phyloP scores from a whole-genome alignment of 2,113 vertebrate species.

The Phasianus colchicus region DNA sequence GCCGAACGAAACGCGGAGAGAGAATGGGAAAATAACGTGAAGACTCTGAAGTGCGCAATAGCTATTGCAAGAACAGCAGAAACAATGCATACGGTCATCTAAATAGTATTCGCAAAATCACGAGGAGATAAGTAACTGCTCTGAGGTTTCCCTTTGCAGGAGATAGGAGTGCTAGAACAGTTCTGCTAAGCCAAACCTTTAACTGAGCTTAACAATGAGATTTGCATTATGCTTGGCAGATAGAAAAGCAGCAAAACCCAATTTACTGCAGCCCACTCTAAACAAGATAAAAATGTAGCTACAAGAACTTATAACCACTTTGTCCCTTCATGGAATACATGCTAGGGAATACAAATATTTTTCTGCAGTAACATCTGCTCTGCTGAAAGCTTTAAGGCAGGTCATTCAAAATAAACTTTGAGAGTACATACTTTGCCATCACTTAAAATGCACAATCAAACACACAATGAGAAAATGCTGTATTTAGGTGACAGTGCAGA shows the following conservation, averaged over 20 bases:
- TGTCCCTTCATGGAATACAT: background rate
- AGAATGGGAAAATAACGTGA: accelerated
- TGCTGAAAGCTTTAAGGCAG: background rate
- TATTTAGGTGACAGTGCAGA: background rate
- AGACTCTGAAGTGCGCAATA: background rate
- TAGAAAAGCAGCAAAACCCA: background rate
- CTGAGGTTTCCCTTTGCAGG: background rate
- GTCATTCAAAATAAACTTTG: background rate
- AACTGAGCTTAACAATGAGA: background rate
- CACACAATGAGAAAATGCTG: background rate
- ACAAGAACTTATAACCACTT: background rate
- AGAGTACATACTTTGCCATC: background rate
- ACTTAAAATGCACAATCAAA: background rate
- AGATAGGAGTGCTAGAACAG: background rate
- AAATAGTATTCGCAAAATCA: background rate
- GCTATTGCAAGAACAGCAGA: background rate
- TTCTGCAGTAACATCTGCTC: background rate
- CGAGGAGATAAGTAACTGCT: background rate
- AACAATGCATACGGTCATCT: background rate
- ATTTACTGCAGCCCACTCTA: background rate
- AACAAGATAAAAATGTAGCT: background rate
- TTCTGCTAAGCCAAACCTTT: background rate
- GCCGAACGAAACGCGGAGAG: background rate
- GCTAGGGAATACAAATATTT: background rate
- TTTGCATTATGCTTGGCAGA: background rate